Evolutionary conservation across 2,113 vertebrate species (phyloP), one percentile per base, ranked within the genome.

Genomic region (Microtus oregoni): DNA sequence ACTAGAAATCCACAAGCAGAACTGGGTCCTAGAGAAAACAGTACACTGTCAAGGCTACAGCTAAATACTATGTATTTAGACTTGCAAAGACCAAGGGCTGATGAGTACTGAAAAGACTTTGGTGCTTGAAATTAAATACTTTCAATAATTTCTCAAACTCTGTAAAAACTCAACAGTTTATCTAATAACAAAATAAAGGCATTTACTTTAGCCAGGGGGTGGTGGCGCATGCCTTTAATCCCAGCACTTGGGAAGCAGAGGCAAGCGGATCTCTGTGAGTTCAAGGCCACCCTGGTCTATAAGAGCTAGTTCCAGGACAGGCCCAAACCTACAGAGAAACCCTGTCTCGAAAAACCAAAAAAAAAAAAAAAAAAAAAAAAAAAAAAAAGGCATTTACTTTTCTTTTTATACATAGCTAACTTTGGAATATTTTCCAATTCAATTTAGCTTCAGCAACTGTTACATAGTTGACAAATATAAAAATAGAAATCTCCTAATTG

Each of bases 371-470:
- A 93, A 30, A 55, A 55, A 14, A 55, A 4, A 55, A 55, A 55
- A 55, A 15, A 55, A 55, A 55, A 82, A 93, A 30, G 44, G 24
- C 11, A 86, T 72, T 73, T 97, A 67, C 65, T 96, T 93, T 92
- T 50, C 79, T 73, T 95, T 97, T n/a, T 91, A 77, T 32, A 68
- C 92, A 83, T 12, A 70, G 13, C 26, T 96, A 91, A 76, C 32
- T 86, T 47, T 89, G 44, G 92, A 96, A 86, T 91, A 94, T 79
- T 94, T 95, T 89, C 85, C 58, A 97, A 87, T 90, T 97, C 52
- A 88, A 76, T 78, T 96, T 90, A 92, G 76, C 9, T 96, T 96
- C 52, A 90, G 86, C 3, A 92, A 89, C 32, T 91, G 63, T 95
- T 88, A 90, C 4, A 96, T 35, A 90, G 67, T 93, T 94, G 92